These are phyloP conservation scores for Smittia sp. DNA, from an alignment of 2,888 invertebrate species.

Conservation along the genomic window DNA sequence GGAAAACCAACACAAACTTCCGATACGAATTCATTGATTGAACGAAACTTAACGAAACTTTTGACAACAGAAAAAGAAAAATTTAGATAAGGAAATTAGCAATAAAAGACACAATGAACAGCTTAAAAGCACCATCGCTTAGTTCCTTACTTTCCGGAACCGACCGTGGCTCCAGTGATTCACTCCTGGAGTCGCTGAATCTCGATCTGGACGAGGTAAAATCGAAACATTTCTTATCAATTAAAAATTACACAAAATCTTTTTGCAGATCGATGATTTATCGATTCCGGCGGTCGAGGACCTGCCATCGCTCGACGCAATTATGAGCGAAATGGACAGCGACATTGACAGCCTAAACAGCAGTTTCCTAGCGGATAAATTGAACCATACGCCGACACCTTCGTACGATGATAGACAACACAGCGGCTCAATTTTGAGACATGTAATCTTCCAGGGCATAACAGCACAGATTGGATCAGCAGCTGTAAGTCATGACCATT, in stretches of 20 bases:
- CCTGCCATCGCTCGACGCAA: conserved; percentile 76
- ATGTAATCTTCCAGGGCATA: conserved; percentile 80
- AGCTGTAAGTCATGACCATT: conserved; percentile 59
- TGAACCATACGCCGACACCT: conserved; percentile 49
- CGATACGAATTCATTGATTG: not conserved
- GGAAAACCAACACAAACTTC: not conserved
- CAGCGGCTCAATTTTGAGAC: conserved; percentile 67
- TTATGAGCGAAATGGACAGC: conserved; percentile 71
- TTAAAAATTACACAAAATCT: conserved; percentile 11
- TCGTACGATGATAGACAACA: conserved; percentile 50
- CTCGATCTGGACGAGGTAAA: conserved; percentile 68
- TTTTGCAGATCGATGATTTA: conserved; percentile 67
- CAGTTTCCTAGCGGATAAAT: conserved; percentile 46
- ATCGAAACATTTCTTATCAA: conserved; percentile 42
- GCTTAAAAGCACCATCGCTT: conserved; percentile 52
- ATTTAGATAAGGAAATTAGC: conserved; percentile 12
- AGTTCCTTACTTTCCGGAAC: conserved; percentile 61
- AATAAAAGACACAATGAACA: conserved; percentile 47
- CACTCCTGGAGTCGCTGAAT: conserved; percentile 59
- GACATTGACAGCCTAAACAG: conserved; percentile 57
- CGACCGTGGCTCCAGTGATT: conserved; percentile 67
- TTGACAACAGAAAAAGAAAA: conserved; percentile 45
- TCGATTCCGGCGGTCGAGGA: conserved; percentile 73
- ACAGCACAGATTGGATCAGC: conserved; percentile 86
- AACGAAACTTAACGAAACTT: conserved; percentile 44